phyloP scores from a whole-genome alignment of 2,888 invertebrate genomes.

The Diaperis boleti region DNA sequence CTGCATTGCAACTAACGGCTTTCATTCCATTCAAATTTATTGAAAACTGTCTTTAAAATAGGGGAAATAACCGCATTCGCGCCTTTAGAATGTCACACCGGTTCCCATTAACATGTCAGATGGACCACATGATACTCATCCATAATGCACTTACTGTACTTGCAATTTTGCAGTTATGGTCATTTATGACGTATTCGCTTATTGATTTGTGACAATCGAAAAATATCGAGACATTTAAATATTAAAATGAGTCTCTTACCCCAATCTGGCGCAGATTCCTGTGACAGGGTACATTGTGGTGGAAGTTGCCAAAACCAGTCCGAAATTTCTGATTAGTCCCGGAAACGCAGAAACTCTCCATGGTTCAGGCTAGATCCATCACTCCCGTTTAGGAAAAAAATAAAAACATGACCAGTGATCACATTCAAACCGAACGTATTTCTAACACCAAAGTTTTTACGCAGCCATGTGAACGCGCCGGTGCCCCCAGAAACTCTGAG shows the following conservation, averaged over 20 bases:
- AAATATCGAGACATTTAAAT: background rate
- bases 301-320: slow-evolving; percentile 48
- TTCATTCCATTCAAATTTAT: slow-evolving; percentile 11
- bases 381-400: slow-evolving; percentile 10
- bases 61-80: slow-evolving; percentile 11
- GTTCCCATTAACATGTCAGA: slow-evolving; percentile 7
- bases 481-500: slow-evolving; percentile 42
- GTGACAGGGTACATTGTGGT: slow-evolving; percentile 50
- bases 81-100: slow-evolving; percentile 16
- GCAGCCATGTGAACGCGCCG: slow-evolving; percentile 43
- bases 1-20: background rate
- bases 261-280: slow-evolving; percentile 51
- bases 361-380: slow-evolving; percentile 39
- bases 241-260: slow-evolving; percentile 43
- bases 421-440: slow-evolving; percentile 14
- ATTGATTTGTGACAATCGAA: slow-evolving; percentile 9
- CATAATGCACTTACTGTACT: slow-evolving; percentile 33
- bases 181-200: background rate
- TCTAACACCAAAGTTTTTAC: slow-evolving; percentile 20
- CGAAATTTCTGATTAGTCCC: slow-evolving; percentile 50
- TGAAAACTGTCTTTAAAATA: slow-evolving; percentile 7
- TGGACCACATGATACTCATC: slow-evolving; percentile 27
- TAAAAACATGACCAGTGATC: slow-evolving; percentile 20
- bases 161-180: slow-evolving; percentile 11
- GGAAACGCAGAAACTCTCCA: slow-evolving; percentile 54